Evolutionary conservation across 2,888 invertebrate genomes (phyloP).

Genomic region (Saturnia pavonia): DNA sequence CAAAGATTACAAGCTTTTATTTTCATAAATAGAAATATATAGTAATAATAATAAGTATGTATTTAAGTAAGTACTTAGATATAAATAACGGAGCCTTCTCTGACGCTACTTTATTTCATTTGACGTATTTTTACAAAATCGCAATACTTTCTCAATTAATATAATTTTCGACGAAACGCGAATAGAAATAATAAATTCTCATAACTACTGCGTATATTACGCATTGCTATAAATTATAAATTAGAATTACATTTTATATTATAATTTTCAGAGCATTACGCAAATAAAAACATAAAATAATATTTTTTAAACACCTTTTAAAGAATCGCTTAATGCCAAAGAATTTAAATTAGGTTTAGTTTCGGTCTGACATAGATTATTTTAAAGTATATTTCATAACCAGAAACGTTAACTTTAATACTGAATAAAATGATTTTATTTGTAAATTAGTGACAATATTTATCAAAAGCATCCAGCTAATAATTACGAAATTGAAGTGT

Average conservation of each 20-base stretch:
- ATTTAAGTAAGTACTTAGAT: constrained; percentile 33
- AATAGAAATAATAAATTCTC: neutral
- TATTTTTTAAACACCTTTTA: neutral
- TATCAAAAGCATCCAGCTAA: constrained; percentile 33
- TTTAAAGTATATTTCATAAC: neutral
- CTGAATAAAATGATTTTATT: neutral
- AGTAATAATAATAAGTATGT: constrained; percentile 11
- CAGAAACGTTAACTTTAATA: neutral
- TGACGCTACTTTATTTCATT: constrained; percentile 31
- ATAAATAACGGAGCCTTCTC: constrained; percentile 50
- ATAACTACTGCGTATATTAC: neutral
- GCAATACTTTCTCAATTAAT: neutral
- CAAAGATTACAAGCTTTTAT: constrained; percentile 78
- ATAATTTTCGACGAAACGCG: neutral
- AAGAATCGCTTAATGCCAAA: constrained; percentile 38
- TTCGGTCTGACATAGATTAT: neutral
- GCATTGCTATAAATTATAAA: neutral
- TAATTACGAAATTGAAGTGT: constrained; percentile 51
- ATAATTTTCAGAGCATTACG: neutral
- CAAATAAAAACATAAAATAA: neutral
- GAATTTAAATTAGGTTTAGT: constrained; percentile 36
- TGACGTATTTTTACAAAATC: neutral
- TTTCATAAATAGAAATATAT: constrained; percentile 67
- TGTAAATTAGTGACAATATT: constrained; percentile 15
- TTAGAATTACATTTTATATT: neutral